These are phyloP conservation scores for Drosophila falleni DNA, from an alignment of 2,888 invertebrate genomes.

Conservation along the genomic window DNA sequence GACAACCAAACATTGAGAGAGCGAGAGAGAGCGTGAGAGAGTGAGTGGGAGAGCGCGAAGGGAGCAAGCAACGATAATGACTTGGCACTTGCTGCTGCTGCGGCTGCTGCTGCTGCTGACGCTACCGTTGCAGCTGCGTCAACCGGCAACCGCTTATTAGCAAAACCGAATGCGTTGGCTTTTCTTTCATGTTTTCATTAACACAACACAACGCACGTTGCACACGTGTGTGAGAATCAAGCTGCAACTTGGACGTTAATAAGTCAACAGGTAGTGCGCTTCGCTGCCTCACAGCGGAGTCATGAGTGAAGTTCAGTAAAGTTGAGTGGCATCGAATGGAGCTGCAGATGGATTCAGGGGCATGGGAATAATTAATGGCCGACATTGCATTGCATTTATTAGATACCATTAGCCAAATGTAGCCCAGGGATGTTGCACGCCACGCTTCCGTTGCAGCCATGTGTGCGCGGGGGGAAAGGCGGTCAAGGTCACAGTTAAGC, in stretches of 20 bases:
- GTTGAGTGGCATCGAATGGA: conserved; percentile 8
- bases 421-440: conserved; percentile 51
- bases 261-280: conserved; percentile 80
- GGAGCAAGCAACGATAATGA: conserved; percentile 59
- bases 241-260: conserved; percentile 46
- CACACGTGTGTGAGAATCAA: conserved; percentile 21
- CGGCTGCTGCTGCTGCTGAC: conserved; percentile 23
- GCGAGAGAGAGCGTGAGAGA: conserved; percentile 4
- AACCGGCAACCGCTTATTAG: conserved; percentile 70
- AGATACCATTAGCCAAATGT: conserved; percentile 48
- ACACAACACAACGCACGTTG: conserved; percentile 55
- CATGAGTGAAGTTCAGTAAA: conserved; percentile 12
- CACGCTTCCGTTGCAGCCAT: conserved; percentile 28
- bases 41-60: conserved; percentile 6
- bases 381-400: conserved; percentile 73
- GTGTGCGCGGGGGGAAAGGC: conserved; percentile 40
- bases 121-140: conserved; percentile 10
- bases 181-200: conserved; percentile 56
- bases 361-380: conserved; percentile 49
- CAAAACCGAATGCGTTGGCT: conserved; percentile 46
- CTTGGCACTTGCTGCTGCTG: conserved; percentile 51
- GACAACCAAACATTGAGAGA: conserved; percentile 29
- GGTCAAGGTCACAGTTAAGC: conserved; percentile 63
- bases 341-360: conserved; percentile 12
- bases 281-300: conserved; percentile 59